Evolutionary conservation across 2,888 invertebrate species (phyloP).

Genomic region (Saturnia japonica): DNA sequence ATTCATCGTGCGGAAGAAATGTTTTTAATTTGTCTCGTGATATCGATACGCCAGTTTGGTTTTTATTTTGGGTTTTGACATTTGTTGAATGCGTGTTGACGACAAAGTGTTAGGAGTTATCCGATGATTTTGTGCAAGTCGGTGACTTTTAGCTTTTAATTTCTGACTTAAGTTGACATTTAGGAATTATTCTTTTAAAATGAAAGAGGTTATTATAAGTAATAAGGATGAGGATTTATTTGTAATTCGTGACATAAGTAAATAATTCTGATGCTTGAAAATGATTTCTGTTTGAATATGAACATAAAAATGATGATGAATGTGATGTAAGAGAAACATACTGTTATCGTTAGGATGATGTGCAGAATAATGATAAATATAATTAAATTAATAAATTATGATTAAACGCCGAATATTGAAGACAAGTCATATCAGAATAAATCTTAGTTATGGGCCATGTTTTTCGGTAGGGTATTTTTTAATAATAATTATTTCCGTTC

Average conservation of each 20-base stretch:
- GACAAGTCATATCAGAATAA: background rate
- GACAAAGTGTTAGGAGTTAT: constrained; percentile 77
- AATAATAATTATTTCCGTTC: too few relatives aligned
- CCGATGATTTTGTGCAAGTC: constrained; percentile 72
- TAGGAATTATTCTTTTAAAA: constrained; percentile 41
- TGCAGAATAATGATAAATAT: background rate
- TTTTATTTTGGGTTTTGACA: constrained; percentile 35
- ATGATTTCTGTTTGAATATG: background rate
- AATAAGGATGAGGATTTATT: background rate
- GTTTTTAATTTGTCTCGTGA: constrained; percentile 27
- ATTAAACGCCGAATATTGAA: background rate
- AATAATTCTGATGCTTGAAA: background rate
- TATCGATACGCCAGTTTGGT: background rate
- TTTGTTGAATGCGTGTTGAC: constrained; percentile 71
- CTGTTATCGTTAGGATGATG: background rate
- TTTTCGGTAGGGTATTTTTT: too few relatives aligned
- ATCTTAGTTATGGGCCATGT: too few relatives aligned
- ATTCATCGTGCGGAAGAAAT: constrained; percentile 31
- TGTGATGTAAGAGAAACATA: background rate
- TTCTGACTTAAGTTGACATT: constrained; percentile 61
- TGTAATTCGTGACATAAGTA: background rate
- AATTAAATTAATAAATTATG: background rate
- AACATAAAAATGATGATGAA: background rate
- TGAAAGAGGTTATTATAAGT: background rate
- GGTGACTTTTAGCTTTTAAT: constrained; percentile 57